Base-by-base conservation (phyloP, 1,140 invertebrate species). In the Scaptodrosophila lebanonensis region DNA sequence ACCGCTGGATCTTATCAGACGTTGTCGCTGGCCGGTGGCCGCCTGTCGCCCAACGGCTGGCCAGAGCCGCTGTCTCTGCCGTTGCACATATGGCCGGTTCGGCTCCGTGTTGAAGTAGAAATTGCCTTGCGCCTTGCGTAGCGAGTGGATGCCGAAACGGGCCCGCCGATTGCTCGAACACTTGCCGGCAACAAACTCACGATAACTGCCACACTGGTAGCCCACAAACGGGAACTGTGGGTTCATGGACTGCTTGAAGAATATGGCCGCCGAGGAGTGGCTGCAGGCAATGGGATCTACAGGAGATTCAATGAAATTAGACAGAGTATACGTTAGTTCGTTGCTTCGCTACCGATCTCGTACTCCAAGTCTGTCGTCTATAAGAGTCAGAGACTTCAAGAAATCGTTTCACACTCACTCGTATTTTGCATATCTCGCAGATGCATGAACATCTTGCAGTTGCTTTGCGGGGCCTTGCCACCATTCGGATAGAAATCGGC, bases 401-500 rank as follows among this genome's bases (percentile, higher is more conserved):
- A 0, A 18, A 6, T 8, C 5, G 1, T 2, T 6, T 6, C 5
- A 0, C 1, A 68, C 73, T 62, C 9, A 84, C 82, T 84, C 11
- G 73, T 72, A 17, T 84, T 84, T 36, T 79, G 82, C 64, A 84
- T 69, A 7, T 84, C 82, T 7, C 61, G 35, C 6, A 84, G 58
- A 30, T 71, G 65, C 43, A 67, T 61, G 9, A 50, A 50, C 89
- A 89, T 52, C 88, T 83, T 61, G 29, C 94, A 95, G 1, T 95
- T 95, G 0, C 94, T 94, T 66, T 95, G 94, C 0, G 93, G 90
- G 6, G 92, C 92, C 6, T 86, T 88, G 0, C 94, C 95, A 0
- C 92, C 92, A 77, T 97, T 97, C 0, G 94, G 94, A 77, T 93
- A 96, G 85, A 97, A 97, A 77, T 97, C 95, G 0, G 93, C 93